These are phyloP conservation scores for Pasiphila rectangulata DNA, from an alignment of 2,888 invertebrate species.

Conservation along the genomic window DNA sequence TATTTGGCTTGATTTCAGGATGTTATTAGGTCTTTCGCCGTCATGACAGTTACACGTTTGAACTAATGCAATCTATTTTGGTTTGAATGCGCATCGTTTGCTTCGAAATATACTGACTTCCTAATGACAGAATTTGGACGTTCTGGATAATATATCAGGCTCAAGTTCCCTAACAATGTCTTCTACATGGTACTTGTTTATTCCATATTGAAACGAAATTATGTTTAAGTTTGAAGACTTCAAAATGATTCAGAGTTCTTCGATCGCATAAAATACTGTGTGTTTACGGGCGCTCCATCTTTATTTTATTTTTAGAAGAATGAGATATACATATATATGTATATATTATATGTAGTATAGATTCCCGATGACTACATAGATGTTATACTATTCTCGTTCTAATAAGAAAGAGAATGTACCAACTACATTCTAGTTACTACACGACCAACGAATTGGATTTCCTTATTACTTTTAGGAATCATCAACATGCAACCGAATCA, in stretches of 20 bases:
- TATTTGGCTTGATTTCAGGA: slow-evolving; percentile 47
- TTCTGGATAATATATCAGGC: not conserved
- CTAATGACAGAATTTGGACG: not conserved
- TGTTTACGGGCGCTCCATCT: slow-evolving; percentile 1
- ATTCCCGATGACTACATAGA: no score
- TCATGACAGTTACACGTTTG: slow-evolving; percentile 18
- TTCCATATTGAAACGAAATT: not conserved
- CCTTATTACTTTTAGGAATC: no score
- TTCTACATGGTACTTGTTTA: no score
- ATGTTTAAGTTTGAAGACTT: slow-evolving; percentile 2
- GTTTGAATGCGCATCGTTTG: slow-evolving; percentile 8
- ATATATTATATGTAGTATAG: no score
- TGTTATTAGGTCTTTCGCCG: slow-evolving; percentile 35
- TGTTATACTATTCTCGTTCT: no score
- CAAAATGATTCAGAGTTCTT: not conserved
- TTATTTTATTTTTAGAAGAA: no score
- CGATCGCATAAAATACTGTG: not conserved
- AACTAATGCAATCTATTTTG: slow-evolving; percentile 12
- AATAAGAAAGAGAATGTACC: no score
- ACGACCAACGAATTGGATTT: no score
- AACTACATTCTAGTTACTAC: no score
- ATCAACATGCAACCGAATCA: no score
- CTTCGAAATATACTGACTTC: not conserved
- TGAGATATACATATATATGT: no score
- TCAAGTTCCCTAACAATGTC: no score